Evolutionary conservation across 2,888 invertebrate species (phyloP).

Genomic region (Encarsia formosa): DNA sequence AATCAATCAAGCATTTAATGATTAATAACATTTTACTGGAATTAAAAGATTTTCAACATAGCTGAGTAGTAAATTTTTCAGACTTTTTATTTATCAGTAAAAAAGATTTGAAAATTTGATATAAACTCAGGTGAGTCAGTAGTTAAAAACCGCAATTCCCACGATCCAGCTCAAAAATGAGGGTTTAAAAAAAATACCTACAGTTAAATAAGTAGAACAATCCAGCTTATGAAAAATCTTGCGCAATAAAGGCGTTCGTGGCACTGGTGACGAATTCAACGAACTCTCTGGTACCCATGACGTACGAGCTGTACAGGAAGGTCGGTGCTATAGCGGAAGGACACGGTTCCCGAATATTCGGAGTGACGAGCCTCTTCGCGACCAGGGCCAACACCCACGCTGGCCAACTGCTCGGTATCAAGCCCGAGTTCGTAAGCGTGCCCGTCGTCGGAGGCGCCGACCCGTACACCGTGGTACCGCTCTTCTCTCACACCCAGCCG

Average conservation of each 20-base stretch:
- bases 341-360: conserved; percentile 63
- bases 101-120: too few species aligned
- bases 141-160: too few species aligned
- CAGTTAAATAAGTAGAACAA: too few species aligned
- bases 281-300: conserved; percentile 69
- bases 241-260: conserved; percentile 52
- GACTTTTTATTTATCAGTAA: too few species aligned
- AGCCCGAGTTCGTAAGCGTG: conserved; percentile 63
- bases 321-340: conserved; percentile 59
- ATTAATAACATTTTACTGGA: too few species aligned
- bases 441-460: conserved; percentile 79
- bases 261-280: conserved; percentile 56
- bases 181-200: too few species aligned
- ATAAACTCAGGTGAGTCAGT: too few species aligned
- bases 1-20: too few species aligned
- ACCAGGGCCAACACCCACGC: conserved; percentile 74
- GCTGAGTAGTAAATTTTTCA: too few species aligned
- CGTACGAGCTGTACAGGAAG: conserved; percentile 64
- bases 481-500: conserved; percentile 69
- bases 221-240: too few species aligned
- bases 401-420: conserved; percentile 61
- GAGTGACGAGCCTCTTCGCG: conserved; percentile 69
- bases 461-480: conserved; percentile 69
- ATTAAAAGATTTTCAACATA: too few species aligned
- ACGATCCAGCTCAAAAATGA: too few species aligned